A percentile compares a stretch with the other conserved stretches of the same genome.
Conservation (phyloP, 2,797 vertebrate genomes). For the Siniperca scherzeri region DNA sequence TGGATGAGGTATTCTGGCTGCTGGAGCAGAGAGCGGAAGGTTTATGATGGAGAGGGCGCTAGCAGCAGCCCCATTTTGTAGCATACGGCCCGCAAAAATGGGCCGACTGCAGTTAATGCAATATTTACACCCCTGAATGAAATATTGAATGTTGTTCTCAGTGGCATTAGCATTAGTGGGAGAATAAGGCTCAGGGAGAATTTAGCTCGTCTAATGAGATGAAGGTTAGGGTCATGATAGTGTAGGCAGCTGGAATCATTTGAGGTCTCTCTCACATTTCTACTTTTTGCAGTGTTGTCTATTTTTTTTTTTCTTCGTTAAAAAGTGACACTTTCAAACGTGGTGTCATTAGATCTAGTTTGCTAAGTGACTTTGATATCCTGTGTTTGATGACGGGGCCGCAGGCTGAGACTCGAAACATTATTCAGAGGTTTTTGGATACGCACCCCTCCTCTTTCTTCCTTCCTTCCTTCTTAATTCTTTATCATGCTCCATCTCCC, state of each 20-base stretch:
- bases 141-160: constrained; percentile 81
- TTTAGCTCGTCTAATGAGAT: constrained; percentile 66
- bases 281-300: constrained; percentile 16
- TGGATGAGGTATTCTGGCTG: constrained; percentile 56
- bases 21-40: constrained; percentile 43
- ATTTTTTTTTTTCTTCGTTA: neutral
- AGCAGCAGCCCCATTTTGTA: constrained; percentile 60
- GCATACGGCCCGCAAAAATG: constrained; percentile 41
- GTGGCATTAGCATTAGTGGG: constrained; percentile 69
- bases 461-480: constrained; percentile 53
- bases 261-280: constrained; percentile 15
- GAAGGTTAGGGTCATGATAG: constrained; percentile 35
- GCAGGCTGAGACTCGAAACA: constrained; percentile 31
- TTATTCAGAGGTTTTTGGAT: constrained; percentile 48
- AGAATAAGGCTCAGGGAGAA: constrained; percentile 57
- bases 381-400: constrained; percentile 17
- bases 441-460: constrained; percentile 19
- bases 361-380: constrained; percentile 49
- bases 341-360: constrained; percentile 28
- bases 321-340: constrained; percentile 28
- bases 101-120: constrained; percentile 77
- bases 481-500: constrained; percentile 65
- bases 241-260: constrained; percentile 15
- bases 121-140: constrained; percentile 83
- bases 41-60: constrained; percentile 52